Conservation (phyloP, 2,113 vertebrate genomes). For the Chloropsis hardwickii region DNA sequence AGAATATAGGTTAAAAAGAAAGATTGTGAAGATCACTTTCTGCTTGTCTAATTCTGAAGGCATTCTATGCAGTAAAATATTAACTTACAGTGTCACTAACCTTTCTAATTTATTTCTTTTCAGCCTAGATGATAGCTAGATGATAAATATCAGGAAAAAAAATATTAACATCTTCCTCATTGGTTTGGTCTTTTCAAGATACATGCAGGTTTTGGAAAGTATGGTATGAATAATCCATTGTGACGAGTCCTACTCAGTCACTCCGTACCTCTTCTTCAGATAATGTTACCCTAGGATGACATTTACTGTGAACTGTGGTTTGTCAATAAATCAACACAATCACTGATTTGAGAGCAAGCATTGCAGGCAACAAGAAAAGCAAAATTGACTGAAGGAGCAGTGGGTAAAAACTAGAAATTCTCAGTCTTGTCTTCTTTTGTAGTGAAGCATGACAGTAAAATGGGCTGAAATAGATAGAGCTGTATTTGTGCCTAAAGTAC, state of each 20-base stretch:
- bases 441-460: neutral
- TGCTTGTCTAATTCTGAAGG: neutral
- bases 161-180: neutral
- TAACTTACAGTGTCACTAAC: neutral
- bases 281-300: neutral
- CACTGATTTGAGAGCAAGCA: neutral
- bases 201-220: neutral
- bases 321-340: conserved; percentile 28
- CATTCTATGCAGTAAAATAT: neutral
- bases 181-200: neutral
- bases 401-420: neutral
- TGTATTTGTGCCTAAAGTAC: neutral
- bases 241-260: neutral
- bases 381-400: neutral
- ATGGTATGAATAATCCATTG: neutral
- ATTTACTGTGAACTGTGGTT: conserved; percentile 13
- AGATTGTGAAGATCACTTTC: neutral
- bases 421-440: neutral
- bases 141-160: neutral
- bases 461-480: neutral
- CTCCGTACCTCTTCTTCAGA: neutral
- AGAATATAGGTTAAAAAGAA: neutral
- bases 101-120: neutral
- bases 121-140: neutral
- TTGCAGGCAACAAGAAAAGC: neutral